A percentile compares a stretch with the other conserved stretches of the same genome.
phyloP scores from a whole-genome alignment of 2,113 vertebrate species.

The Cochlearius cochlearius region DNA sequence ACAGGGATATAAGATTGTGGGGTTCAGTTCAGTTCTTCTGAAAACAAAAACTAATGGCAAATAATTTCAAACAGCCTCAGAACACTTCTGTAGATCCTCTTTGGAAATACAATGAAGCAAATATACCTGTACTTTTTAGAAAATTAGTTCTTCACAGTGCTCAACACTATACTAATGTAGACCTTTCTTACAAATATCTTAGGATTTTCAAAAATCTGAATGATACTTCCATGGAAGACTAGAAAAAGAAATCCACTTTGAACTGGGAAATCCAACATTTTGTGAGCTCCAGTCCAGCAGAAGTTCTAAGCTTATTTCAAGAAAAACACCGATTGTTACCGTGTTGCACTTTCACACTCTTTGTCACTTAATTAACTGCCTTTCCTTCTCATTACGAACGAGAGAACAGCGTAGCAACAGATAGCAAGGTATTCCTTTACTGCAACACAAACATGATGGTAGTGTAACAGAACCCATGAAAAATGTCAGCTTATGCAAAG shows the following conservation, averaged over 20 bases:
- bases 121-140: not conserved
- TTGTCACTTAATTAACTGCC: conserved; percentile 56
- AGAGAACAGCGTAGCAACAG: conserved; percentile 66
- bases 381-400: conserved; percentile 62
- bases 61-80: not conserved
- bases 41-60: not conserved
- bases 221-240: not conserved
- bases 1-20: not conserved
- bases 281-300: not conserved
- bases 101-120: not conserved
- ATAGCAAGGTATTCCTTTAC: not conserved
- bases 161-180: not conserved
- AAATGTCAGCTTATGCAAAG: not conserved
- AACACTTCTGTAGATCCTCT: not conserved
- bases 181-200: not conserved
- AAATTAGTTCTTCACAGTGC: not conserved
- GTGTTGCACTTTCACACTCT: not conserved
- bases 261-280: not conserved
- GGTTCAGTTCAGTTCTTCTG: not conserved
- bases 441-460: not conserved
- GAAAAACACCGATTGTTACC: not conserved
- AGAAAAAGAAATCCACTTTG: not conserved
- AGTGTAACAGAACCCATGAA: not conserved
- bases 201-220: not conserved
- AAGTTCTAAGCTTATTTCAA: not conserved